Evolutionary conservation across 2,113 vertebrate species (phyloP).

Genomic region (Hoplias malabaricus): DNA sequence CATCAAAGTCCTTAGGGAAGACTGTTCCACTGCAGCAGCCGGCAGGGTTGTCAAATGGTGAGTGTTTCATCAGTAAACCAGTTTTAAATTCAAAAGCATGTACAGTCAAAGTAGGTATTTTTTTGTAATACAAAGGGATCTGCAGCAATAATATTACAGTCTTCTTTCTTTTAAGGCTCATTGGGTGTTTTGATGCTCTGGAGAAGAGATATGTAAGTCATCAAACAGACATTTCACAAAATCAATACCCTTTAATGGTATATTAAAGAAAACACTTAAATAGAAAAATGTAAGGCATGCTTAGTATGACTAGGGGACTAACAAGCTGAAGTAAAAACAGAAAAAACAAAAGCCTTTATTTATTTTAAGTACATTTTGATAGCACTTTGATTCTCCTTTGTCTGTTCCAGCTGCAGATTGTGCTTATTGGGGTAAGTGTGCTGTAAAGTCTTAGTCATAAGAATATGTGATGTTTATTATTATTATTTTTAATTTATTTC

Average conservation of each 20-base stretch:
- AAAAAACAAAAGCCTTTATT: neutral
- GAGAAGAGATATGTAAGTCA: conserved; percentile 94
- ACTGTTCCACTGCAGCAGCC: conserved; percentile 81
- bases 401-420: conserved; percentile 71
- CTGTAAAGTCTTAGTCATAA: neutral
- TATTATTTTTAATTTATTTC: too few species aligned
- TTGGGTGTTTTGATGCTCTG: conserved; percentile 93
- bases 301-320: too few species aligned
- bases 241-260: too few species aligned
- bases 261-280: too few species aligned
- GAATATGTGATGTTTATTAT: too few species aligned
- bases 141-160: neutral
- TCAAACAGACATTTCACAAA: neutral
- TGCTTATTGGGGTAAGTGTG: conserved; percentile 76
- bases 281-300: too few species aligned
- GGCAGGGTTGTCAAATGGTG: conserved; percentile 92
- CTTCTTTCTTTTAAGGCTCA: conserved; percentile 78
- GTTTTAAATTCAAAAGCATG: neutral
- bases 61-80: conserved; percentile 19
- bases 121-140: neutral
- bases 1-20: conserved; percentile 88
- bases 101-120: neutral
- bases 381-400: conserved; percentile 10
- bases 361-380: neutral
- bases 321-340: too few species aligned